Conservation (phyloP, 2,113 vertebrate species). For the Tachuris rubrigastra region DNA sequence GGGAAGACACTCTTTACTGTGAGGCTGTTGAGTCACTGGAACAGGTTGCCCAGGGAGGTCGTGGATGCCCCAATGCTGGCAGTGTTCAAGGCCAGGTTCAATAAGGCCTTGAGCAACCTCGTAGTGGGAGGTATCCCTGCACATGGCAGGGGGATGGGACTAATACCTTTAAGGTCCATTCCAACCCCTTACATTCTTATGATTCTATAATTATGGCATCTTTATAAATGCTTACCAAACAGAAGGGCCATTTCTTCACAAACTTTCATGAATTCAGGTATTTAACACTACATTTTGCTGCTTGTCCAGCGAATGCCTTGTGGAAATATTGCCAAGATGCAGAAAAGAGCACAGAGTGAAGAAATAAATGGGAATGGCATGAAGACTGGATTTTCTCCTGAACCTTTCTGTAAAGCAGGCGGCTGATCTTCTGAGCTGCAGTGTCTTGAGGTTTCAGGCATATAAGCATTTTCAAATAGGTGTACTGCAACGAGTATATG, state of each 20-base stretch:
- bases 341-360: background rate
- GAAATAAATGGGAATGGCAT: background rate
- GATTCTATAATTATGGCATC: background rate
- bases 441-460: background rate
- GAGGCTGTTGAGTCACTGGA: background rate
- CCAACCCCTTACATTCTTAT: background rate
- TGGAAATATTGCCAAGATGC: background rate
- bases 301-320: background rate
- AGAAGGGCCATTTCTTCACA: background rate
- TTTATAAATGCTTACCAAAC: background rate
- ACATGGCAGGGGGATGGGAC: rapidly evolving
- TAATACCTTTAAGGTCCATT: background rate
- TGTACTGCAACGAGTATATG: background rate
- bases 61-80: background rate
- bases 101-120: background rate
- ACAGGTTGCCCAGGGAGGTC: background rate
- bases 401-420: background rate
- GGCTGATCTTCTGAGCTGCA: background rate
- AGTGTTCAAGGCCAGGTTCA: background rate
- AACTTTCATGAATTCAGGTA: background rate
- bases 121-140: background rate
- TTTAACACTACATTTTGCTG: background rate
- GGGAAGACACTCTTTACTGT: background rate
- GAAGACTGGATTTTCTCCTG: background rate
- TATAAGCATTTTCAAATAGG: background rate